phyloP scores from a whole-genome alignment of 2,888 invertebrate genomes.

The Apocheima hispidaria region DNA sequence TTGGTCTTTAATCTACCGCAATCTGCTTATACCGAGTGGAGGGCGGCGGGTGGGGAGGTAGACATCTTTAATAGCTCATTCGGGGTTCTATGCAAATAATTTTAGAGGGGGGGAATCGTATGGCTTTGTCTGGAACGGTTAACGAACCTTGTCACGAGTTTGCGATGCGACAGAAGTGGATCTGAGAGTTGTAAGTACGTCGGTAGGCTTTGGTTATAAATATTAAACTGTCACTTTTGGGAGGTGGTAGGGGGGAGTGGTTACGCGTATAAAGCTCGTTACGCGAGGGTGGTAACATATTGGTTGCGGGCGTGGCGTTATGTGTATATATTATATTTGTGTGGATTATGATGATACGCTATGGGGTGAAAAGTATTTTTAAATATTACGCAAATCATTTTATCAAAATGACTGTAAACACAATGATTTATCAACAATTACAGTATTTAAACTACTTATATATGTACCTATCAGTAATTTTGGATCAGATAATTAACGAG shows the following conservation, averaged over 20 bases:
- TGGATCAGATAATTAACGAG: neutral
- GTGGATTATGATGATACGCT: conserved; percentile 6
- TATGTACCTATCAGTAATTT: neutral
- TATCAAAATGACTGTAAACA: neutral
- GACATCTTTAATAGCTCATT: conserved; percentile 86
- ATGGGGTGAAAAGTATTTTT: neutral
- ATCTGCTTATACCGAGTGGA: conserved; percentile 82
- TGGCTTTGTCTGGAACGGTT: conserved; percentile 83
- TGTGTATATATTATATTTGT: conserved; percentile 19
- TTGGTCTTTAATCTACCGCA: conserved; percentile 86
- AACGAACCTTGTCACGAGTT: conserved; percentile 83
- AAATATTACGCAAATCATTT: neutral
- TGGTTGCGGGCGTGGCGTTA: conserved; percentile 56
- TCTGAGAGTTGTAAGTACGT: conserved; percentile 62
- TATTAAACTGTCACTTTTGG: conserved; percentile 72
- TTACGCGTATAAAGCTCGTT: conserved; percentile 73
- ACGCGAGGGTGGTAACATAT: conserved; percentile 54
- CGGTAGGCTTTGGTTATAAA: conserved; percentile 80
- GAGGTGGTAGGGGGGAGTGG: conserved; percentile 59
- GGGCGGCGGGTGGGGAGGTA: conserved; percentile 62
- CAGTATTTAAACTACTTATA: no score
- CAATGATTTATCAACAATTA: no score
- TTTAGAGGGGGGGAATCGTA: conserved; percentile 80
- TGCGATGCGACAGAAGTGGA: conserved; percentile 80
- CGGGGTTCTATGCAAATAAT: conserved; percentile 85